Evolutionary conservation across 1,140 invertebrate genomes (phyloP).

Genomic region (Stegodyphus dumicola): DNA sequence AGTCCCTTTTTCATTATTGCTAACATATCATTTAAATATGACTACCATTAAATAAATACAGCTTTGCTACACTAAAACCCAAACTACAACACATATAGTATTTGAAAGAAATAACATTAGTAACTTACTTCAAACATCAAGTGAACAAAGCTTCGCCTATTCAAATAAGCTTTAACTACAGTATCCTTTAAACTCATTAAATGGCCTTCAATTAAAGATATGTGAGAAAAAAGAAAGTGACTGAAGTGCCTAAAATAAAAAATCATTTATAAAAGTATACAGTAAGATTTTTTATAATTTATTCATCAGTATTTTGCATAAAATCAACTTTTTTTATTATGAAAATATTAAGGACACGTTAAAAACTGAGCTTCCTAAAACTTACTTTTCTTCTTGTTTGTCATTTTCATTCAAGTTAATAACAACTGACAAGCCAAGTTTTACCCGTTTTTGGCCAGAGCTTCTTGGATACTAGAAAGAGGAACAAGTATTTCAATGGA

Average conservation of each 20-base stretch:
- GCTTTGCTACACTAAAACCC: no score
- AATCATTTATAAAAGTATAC: neutral
- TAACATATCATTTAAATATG: neutral
- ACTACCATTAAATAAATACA: neutral
- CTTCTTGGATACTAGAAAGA: constrained; percentile 25
- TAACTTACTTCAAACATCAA: constrained; percentile 73
- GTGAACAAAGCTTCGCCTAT: constrained; percentile 71
- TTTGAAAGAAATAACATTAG: constrained; percentile 9
- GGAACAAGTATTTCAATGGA: no score
- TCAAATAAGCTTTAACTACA: constrained; percentile 73
- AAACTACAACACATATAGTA: neutral
- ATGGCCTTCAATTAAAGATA: constrained; percentile 81
- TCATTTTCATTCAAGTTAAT: constrained; percentile 66
- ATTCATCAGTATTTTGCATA: neutral
- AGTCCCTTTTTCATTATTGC: neutral
- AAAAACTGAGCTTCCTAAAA: neutral
- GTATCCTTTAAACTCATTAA: constrained; percentile 78
- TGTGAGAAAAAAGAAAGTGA: constrained; percentile 81
- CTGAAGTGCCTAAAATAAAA: constrained; percentile 64
- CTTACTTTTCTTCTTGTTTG: constrained; percentile 37
- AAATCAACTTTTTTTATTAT: neutral
- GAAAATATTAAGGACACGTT: neutral
- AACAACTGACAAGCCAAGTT: constrained; percentile 72
- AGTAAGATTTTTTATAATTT: neutral
- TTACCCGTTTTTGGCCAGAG: constrained; percentile 67